Conservation (phyloP, 1,140 invertebrate genomes). For the Drosophila hydei region DNA sequence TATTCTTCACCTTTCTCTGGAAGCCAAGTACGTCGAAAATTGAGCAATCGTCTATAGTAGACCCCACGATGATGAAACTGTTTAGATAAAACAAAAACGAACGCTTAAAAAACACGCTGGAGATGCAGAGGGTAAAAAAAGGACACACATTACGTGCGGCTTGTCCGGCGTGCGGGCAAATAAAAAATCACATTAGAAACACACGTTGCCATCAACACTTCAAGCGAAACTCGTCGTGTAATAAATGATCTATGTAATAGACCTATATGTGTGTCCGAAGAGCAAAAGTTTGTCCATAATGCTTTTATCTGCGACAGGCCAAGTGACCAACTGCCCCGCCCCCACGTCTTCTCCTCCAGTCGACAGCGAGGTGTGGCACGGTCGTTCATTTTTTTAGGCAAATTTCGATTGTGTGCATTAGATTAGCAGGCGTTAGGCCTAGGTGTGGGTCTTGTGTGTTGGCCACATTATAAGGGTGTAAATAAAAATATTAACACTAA, state of each 20-base stretch:
- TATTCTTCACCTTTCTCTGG: not conserved
- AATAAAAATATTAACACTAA: conserved; percentile 77
- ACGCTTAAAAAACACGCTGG: conserved; percentile 44
- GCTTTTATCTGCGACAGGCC: conserved; percentile 68
- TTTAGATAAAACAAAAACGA: conserved; percentile 41
- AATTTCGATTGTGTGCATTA: conserved; percentile 70
- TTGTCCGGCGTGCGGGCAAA: conserved; percentile 30
- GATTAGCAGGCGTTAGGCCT: conserved; percentile 50
- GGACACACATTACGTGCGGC: conserved; percentile 24
- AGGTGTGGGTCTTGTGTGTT: conserved; percentile 19
- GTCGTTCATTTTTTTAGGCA: conserved; percentile 65
- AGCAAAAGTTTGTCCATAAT: conserved; percentile 63
- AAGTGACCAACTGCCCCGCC: conserved; percentile 26
- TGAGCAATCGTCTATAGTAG: conserved; percentile 34
- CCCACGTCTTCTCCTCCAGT: conserved; percentile 1
- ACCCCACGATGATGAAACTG: conserved; percentile 32
- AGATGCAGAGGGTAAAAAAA: conserved; percentile 16
- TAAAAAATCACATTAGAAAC: conserved; percentile 81
- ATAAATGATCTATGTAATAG: conserved; percentile 83
- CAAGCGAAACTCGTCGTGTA: conserved; percentile 44
- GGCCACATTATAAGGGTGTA: conserved; percentile 68
- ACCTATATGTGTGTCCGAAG: conserved; percentile 50
- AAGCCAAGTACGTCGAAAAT: conserved; percentile 40
- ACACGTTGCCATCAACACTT: conserved; percentile 62
- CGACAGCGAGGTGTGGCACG: conserved; percentile 46